Conservation (phyloP, 2,888 invertebrate species). For the Maniola hyperantus region DNA sequence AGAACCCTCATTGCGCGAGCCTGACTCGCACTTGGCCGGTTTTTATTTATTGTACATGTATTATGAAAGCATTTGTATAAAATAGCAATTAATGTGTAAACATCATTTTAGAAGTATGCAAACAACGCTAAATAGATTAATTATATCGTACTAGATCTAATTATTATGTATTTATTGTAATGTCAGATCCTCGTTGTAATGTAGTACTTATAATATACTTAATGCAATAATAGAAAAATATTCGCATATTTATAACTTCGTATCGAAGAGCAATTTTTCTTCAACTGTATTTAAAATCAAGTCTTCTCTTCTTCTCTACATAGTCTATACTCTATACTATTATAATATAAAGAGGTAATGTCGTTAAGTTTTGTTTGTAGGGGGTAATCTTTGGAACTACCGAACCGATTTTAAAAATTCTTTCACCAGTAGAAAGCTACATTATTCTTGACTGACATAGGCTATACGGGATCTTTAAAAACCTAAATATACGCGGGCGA, state of each 20-base stretch:
- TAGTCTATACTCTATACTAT: no score
- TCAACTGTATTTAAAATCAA: not conserved
- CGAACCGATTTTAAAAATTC: no score
- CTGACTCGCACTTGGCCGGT: no score
- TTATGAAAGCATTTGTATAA: not conserved
- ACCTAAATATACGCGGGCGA: no score
- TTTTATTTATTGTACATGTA: not conserved
- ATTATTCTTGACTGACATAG: no score
- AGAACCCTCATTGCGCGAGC: no score
- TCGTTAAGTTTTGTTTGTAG: no score
- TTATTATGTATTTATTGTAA: conserved; percentile 20
- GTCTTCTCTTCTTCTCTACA: no score
- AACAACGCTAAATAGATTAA: conserved; percentile 16
- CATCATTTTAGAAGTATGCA: conserved; percentile 2
- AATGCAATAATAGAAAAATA: conserved; percentile 7
- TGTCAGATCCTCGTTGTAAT: conserved; percentile 4
- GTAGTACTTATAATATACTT: not conserved
- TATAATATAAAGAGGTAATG: no score
- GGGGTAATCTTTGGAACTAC: no score
- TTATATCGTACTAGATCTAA: not conserved
- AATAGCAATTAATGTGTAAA: not conserved
- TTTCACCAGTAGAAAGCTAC: no score
- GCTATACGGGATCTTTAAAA: no score
- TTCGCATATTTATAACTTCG: conserved; percentile 15
- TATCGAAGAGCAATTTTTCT: not conserved